A percentile compares a stretch with the other conserved stretches of the same genome.
phyloP scores from a whole-genome alignment of 2,113 vertebrate species.

The Prunella himalayana region DNA sequence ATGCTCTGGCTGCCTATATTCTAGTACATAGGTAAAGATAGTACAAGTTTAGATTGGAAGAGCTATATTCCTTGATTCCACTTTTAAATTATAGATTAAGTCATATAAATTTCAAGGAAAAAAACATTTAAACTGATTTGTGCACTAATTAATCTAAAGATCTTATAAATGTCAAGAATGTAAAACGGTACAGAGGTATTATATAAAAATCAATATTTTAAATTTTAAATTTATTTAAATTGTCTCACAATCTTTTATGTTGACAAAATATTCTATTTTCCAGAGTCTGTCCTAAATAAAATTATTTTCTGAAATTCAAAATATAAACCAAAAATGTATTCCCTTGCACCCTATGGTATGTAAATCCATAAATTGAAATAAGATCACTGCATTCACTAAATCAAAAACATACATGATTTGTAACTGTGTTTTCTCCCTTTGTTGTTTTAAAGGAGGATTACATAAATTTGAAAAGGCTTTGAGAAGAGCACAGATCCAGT shows the following conservation, averaged over 20 bases:
- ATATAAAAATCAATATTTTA: background rate
- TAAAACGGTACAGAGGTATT: rapidly evolving
- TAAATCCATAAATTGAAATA: background rate
- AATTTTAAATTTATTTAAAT: no score
- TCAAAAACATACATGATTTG: background rate
- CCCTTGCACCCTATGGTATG: background rate
- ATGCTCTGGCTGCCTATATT: background rate
- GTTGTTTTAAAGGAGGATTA: background rate
- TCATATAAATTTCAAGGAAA: background rate
- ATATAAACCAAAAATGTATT: background rate
- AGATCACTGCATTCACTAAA: background rate
- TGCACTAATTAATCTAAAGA: background rate
- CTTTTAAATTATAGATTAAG: background rate
- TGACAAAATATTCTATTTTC: background rate
- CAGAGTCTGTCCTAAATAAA: background rate
- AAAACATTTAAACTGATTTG: background rate
- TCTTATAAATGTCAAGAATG: background rate
- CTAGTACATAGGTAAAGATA: background rate
- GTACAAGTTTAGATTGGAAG: background rate
- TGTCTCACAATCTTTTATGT: background rate
- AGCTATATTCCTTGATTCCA: background rate
- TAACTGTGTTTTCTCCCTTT: background rate
- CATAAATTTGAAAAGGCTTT: background rate
- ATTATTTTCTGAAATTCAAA: background rate
- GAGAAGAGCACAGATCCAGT: background rate